Evolutionary conservation across 2,113 vertebrate species (phyloP), one percentile per base, ranked within the genome.

Genomic region (Pterocles gutturalis): DNA sequence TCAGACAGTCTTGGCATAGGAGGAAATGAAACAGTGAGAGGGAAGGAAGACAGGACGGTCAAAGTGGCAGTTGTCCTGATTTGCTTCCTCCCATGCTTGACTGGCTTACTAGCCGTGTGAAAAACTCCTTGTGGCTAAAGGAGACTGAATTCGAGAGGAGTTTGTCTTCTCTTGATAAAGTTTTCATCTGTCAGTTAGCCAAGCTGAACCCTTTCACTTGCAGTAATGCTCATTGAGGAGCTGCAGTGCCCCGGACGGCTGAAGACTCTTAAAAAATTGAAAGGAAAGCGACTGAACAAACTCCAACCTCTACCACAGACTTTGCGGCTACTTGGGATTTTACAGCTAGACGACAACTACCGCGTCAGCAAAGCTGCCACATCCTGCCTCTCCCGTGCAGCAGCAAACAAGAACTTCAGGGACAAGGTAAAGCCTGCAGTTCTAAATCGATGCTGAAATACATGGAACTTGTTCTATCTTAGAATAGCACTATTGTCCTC

Each of bases 291-390:
- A 75, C 93, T 99, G 57, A 58, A 94, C 10, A 98, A 97, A 96
- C 98, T 99, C 53, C 99, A 99, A 71, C 99, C 99, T 6, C 98
- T 99, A 20, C 97, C 98, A 0, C 93, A 97, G 95, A 99, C 99
- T 3, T 88, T 99, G 38, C 96, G 89, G 31, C 97, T 99, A 5
- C 98, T 99, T 5, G 99, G 99, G 4, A 88, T 95, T 36, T 98
- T 99, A 58, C 99, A 99, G 97, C 95, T 98, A 4, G 99, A 99
- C 3, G 97, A 98, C 73, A 98, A 99, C 96, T 98, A 98, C 29
- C 99, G 98, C 7, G 98, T 99, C 34, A 96, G 98, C 94, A 98
- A 97, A 93, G 98, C 97, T 0, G 99, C 99, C 14, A 76, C 95
- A 0, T 86, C 93, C 3, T 98, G 98, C 87, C 98, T 99, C 43